Percentiles rank a stretch among this genome's conserved stretches.
These are phyloP conservation scores for Dasypogon diadema DNA, from an alignment of 2,888 invertebrate genomes.

Conservation along the genomic window DNA sequence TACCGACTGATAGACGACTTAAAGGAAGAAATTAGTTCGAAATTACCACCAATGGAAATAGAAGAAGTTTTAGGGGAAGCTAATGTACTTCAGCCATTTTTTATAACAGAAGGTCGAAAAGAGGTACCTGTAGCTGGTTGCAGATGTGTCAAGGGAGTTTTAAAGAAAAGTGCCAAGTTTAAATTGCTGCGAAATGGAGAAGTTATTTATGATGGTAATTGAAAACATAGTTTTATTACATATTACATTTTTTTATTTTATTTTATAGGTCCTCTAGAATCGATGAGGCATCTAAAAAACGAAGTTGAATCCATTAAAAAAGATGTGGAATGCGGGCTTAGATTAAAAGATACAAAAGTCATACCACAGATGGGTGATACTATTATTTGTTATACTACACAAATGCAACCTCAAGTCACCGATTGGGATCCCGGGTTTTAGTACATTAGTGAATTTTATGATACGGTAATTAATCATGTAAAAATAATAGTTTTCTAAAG, in stretches of 20 bases:
- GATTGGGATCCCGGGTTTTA: slow-evolving; percentile 92
- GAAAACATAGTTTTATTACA: slow-evolving; percentile 3
- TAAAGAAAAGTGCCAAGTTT: slow-evolving; percentile 77
- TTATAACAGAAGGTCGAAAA: slow-evolving; percentile 82
- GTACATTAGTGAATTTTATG: slow-evolving; percentile 53
- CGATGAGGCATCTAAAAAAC: slow-evolving; percentile 90
- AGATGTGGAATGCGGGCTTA: slow-evolving; percentile 90
- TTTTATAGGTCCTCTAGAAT: slow-evolving; percentile 70
- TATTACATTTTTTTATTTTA: neutral
- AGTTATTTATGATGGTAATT: slow-evolving; percentile 77
- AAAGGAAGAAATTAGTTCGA: slow-evolving; percentile 79
- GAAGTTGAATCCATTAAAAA: slow-evolving; percentile 87
- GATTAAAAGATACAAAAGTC: slow-evolving; percentile 75
- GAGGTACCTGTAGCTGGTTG: slow-evolving; percentile 91
- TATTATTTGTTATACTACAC: slow-evolving; percentile 80
- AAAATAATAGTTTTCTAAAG: neutral
- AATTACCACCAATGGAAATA: slow-evolving; percentile 78
- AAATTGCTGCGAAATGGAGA: slow-evolving; percentile 77
- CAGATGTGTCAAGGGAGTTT: slow-evolving; percentile 81
- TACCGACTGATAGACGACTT: slow-evolving; percentile 93
- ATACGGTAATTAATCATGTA: neutral
- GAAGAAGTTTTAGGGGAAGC: slow-evolving; percentile 89
- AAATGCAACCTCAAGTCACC: slow-evolving; percentile 74
- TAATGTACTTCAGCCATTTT: slow-evolving; percentile 84
- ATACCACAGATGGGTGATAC: slow-evolving; percentile 81